Percentiles rank a stretch among this genome's conserved stretches.
These are phyloP conservation scores for Mastigias papua DNA, from an alignment of 30 jellyfish, hydroid and myxozoan species.

Conservation along the genomic window DNA sequence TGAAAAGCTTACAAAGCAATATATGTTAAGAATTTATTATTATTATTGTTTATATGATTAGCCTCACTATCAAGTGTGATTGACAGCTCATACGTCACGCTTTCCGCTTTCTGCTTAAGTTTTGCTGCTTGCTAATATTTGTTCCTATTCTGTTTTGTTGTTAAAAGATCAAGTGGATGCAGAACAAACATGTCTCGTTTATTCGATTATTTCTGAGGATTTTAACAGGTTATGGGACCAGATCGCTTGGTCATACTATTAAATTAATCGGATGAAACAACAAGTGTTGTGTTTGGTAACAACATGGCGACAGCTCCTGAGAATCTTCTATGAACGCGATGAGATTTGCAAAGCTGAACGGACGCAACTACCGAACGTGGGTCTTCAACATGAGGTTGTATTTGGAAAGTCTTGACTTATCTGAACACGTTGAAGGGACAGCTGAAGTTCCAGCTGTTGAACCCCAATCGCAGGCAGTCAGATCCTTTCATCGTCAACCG, in stretches of 20 bases:
- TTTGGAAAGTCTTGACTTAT: constrained; percentile 34
- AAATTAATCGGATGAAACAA: background rate
- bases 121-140: no score
- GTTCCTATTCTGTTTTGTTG: no score
- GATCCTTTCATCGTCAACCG: background rate
- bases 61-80: no score
- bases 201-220: no score
- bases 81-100: no score
- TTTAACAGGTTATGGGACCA: constrained; percentile 41
- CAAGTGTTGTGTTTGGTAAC: constrained; percentile 1
- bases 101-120: no score
- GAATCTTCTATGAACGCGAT: constrained; percentile 29
- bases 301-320: no score
- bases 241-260: background rate
- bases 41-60: no score
- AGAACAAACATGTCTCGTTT: no score
- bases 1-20: no score
- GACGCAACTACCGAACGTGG: constrained; percentile 44
- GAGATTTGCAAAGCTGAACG: constrained; percentile 37
- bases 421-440: constrained; percentile 46
- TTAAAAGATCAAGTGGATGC: no score
- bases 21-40: no score
- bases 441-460: constrained; percentile 44
- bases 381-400: constrained; percentile 52
- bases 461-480: background rate